Base-by-base conservation (phyloP, 2,888 invertebrate genomes). In the Periphyllus acericola region DNA sequence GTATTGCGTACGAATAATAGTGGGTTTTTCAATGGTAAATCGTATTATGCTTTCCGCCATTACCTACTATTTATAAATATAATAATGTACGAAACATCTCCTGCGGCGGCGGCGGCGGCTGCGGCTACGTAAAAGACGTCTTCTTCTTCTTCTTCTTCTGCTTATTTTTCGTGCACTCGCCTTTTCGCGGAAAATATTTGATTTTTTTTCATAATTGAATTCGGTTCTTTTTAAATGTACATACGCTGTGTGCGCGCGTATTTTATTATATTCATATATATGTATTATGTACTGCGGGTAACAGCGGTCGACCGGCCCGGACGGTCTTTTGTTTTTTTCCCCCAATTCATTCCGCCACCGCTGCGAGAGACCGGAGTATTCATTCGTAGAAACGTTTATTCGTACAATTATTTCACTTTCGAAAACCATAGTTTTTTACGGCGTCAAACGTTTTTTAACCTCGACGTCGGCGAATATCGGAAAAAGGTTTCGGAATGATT, bases 201-300 rank as follows among this genome's bases (percentile, higher is more conserved):
- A 55, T 60, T 25, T 25, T 60, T 46, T 32, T 66, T 66, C 14
- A n/a, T 60, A 80, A 80, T 80, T 68, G 29, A 80, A 80, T 68
- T 80, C 14, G 66, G 29, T 66, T 80, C 29, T 68, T 80, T 40
- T 68, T n/a, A 29, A 21, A 29, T 19, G 19, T 29, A 46, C 9
- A 9, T 46, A 46, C 3, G 19, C 40, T 36, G 4, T 66, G 29
- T 66, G 9, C n/a, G 68, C 9, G 19, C 55, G 9, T 68, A 60
- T 80, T 32, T 32, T 14, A 17, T n/a, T 71, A 71, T 17, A 14
- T 46, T n/a, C n/a, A 46, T 40, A 40, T 40, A 8, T 8, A 8
- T 55, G 14, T 4, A 17, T 55, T 55, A 55, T 21, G n/a, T 60
- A 60, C 32, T 25, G n/a, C n/a, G n/a, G 25, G 21, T 55, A 5